These are phyloP conservation scores for Synaphobranchus kaupii DNA, from an alignment of 2,797 vertebrate species.

Conservation along the genomic window DNA sequence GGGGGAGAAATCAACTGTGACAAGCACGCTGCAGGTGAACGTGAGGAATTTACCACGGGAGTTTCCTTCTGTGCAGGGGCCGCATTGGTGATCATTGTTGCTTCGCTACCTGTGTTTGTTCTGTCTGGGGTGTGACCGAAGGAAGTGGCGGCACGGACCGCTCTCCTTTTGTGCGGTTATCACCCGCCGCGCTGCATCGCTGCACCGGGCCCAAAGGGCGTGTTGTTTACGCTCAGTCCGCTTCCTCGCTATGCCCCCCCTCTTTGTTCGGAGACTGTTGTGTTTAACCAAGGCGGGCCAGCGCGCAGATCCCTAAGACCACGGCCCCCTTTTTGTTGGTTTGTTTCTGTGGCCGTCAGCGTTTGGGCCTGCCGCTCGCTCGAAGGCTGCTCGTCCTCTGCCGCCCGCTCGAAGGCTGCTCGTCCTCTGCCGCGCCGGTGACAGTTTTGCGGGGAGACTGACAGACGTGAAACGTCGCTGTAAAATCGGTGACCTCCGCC, in stretches of 20 bases:
- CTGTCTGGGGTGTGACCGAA: not conserved
- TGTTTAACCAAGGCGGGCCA: not conserved
- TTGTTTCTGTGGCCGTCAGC: conserved; percentile 12
- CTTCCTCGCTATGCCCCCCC: not conserved
- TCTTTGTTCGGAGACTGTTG: not conserved
- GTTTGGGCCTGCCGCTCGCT: not conserved
- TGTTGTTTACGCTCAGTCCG: not conserved
- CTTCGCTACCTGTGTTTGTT: conserved; percentile 10
- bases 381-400: not conserved
- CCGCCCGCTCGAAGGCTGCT: not conserved
- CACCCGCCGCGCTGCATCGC: not conserved
- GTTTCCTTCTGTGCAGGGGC: not conserved
- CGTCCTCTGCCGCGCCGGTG: not conserved
- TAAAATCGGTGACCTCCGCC: not conserved
- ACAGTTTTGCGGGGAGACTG: not conserved
- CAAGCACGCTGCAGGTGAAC: not conserved
- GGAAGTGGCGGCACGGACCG: not conserved
- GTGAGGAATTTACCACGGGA: not conserved
- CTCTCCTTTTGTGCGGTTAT: not conserved
- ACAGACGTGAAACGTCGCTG: not conserved
- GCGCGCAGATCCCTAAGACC: not conserved
- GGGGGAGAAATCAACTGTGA: not conserved
- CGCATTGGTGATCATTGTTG: not conserved
- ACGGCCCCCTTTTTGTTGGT: not conserved
- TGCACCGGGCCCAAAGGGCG: not conserved